Evolutionary conservation across 2,888 invertebrate genomes (phyloP).

Genomic region (Rhodophaea formosa): DNA sequence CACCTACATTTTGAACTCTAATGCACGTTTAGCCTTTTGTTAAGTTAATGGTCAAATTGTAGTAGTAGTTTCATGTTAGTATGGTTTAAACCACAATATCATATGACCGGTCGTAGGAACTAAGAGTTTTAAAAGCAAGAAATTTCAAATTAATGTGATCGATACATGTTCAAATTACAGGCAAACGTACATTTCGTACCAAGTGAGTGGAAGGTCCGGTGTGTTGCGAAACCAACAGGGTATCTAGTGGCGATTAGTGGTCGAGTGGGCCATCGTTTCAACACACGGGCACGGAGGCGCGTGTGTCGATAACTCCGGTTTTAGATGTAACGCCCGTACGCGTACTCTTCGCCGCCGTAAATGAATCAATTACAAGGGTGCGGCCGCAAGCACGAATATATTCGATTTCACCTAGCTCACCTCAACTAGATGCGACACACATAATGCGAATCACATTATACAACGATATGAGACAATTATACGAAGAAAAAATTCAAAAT

Average conservation of each 20-base stretch:
- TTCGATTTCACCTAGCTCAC: neutral
- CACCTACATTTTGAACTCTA: too few species aligned
- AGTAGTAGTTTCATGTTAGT: neutral
- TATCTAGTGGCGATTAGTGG: constrained; percentile 74
- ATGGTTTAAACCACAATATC: neutral
- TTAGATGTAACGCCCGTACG: constrained; percentile 43
- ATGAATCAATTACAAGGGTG: constrained; percentile 37
- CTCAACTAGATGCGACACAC: too few species aligned
- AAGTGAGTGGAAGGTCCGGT: constrained; percentile 72
- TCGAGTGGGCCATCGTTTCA: constrained; percentile 72
- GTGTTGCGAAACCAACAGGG: constrained; percentile 64
- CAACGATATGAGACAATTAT: too few species aligned
- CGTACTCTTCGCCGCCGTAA: constrained; percentile 34
- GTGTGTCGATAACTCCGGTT: constrained; percentile 56
- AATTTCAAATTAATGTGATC: constrained; percentile 37
- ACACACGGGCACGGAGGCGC: constrained; percentile 55
- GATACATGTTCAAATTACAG: constrained; percentile 53
- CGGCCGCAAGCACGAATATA: neutral
- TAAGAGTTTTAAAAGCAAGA: neutral
- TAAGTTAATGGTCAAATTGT: neutral
- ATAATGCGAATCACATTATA: too few species aligned
- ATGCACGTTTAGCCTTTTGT: neutral
- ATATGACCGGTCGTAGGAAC: neutral
- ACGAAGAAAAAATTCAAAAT: too few species aligned
- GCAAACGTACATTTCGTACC: constrained; percentile 61